Percentiles rank a stretch among this genome's conserved stretches.
Conservation (phyloP, 2,888 invertebrate genomes). For the Deilephila elpenor region DNA sequence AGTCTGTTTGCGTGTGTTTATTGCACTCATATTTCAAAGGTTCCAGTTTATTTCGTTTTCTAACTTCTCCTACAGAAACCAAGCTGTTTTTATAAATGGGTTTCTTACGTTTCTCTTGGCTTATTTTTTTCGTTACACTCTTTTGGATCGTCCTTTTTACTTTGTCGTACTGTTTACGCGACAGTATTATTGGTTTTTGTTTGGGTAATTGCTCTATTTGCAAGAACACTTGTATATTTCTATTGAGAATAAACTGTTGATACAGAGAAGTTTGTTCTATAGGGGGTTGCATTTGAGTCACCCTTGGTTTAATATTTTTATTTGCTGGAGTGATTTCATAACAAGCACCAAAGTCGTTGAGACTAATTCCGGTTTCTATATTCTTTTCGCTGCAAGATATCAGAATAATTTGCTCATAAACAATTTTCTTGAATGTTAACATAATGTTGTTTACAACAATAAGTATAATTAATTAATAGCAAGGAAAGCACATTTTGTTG, state of each 20-base stretch:
- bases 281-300: constrained; percentile 31
- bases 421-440: too few species aligned
- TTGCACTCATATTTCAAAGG: constrained; percentile 28
- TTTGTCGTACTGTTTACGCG: constrained; percentile 68
- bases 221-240: constrained; percentile 62
- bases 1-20: constrained; percentile 47
- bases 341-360: background rate
- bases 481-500: too few species aligned
- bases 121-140: constrained; percentile 43
- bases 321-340: background rate
- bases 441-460: too few species aligned
- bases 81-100: constrained; percentile 44
- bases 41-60: constrained; percentile 42
- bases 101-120: constrained; percentile 41
- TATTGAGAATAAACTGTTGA: constrained; percentile 55
- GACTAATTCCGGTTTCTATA: constrained; percentile 35
- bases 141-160: constrained; percentile 64
- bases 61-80: constrained; percentile 56
- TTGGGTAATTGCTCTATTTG: constrained; percentile 61
- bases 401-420: background rate
- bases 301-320: constrained; percentile 1
- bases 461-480: too few species aligned
- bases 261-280: constrained; percentile 41
- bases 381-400: constrained; percentile 44
- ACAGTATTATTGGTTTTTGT: constrained; percentile 62